phyloP scores from a whole-genome alignment of 2,888 invertebrate species.

The Agriopis marginaria region DNA sequence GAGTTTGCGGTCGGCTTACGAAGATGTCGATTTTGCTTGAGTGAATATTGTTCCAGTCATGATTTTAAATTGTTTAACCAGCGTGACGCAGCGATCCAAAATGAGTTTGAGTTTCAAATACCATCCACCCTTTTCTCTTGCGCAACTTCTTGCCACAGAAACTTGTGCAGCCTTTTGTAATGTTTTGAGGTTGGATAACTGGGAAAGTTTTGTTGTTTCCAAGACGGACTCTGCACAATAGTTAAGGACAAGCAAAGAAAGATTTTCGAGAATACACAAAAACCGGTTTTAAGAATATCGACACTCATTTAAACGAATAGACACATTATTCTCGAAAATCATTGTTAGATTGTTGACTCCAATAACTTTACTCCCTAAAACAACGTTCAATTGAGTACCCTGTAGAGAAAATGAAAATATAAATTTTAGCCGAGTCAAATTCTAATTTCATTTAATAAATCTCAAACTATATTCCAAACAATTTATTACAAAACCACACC shows the following conservation, averaged over 20 bases:
- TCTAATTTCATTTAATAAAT: neutral
- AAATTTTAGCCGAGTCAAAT: neutral
- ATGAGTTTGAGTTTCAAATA: neutral
- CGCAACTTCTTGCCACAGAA: neutral
- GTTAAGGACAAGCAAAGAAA: too few relatives aligned
- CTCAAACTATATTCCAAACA: slow-evolving; percentile 5
- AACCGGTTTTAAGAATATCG: too few relatives aligned
- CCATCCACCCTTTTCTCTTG: neutral
- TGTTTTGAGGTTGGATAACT: neutral
- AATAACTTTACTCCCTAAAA: too few relatives aligned
- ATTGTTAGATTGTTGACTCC: neutral
- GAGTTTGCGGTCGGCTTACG: slow-evolving; percentile 9
- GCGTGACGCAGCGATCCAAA: neutral
- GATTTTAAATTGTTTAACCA: slow-evolving; percentile 14
- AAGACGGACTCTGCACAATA: too few relatives aligned
- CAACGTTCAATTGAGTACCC: neutral
- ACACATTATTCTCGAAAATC: neutral
- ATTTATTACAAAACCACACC: slow-evolving; percentile 17
- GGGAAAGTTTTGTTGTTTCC: neutral
- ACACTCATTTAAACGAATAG: too few relatives aligned
- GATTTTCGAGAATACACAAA: too few relatives aligned
- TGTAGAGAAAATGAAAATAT: neutral
- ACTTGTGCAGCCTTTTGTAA: too few relatives aligned
- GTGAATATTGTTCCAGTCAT: slow-evolving; percentile 12
- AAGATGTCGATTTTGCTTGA: slow-evolving; percentile 4